Evolutionary conservation across 1,140 invertebrate genomes (phyloP), one percentile per base, ranked within the genome.

Genomic region (Papilio dardanus): DNA sequence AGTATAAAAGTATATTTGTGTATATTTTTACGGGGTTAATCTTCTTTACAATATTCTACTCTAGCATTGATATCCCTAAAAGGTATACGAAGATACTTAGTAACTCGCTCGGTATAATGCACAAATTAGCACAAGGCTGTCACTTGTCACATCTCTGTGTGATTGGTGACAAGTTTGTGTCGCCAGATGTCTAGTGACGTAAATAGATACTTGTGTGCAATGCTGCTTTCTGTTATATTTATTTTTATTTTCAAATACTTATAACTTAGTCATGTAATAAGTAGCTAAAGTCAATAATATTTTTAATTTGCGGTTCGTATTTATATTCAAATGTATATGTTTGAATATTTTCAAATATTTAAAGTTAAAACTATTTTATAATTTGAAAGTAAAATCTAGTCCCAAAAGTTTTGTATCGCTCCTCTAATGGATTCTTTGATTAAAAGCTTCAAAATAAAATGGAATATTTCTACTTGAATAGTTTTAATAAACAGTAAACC

Each of bases 81-180:
- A 58, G 54, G 54, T 58, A 58, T 28, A 54, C n/a, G 50, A 58
- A 58, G 54, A 58, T 58, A 58, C 21, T 58, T 28, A 12, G 21
- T 28, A 58, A 14, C 1, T 3, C 5, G 8, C 10, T 21, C 21
- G 21, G 10, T 28, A 28, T 78, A 77, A 76, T 77, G 76, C 50
- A 73, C 69, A 68, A 83, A 83, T 83, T 83, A 83, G 79, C 76
- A 79, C 81, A 79, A 83, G 77, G 81, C 67, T 83, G 74, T 19
- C 58, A 82, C 30, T 80, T 83, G 79, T 83, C 76, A 79, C 71
- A 76, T 67, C 74, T 71, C 31, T 71, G 69, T 66, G 68, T 50
- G 66, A 66, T 40, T 8, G 46, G 74, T 74, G 50, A 73, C 62
- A 77, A 79, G 73, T n/a, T n/a, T n/a, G n/a, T 79, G 74, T 76